Base-by-base conservation (phyloP, 2,113 vertebrate species). In the Podocnemis expansa region DNA sequence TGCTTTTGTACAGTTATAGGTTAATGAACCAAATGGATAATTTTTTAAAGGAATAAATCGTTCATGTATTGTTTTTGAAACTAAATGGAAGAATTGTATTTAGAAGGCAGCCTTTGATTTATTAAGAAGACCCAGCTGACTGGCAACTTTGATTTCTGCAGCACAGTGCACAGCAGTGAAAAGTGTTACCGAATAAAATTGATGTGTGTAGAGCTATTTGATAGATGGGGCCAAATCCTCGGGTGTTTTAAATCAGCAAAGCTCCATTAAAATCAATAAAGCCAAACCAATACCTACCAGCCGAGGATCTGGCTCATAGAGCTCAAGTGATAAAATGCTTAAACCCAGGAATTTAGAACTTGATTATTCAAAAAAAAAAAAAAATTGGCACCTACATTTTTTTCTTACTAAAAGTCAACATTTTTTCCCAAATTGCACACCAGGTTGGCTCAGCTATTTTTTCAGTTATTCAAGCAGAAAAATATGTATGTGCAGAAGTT, bases 11-110 rank as follows among this genome's bases (percentile, higher is more conserved):
- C 1, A 8, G 97, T 95, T 97, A 97, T 96, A 98, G 97, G 97
- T 98, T 98, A 98, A 98, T 98, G 97, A 98, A 97, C 95, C 97
- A 97, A 95, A 96, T 93, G 93, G 96, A 97, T 89, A 89, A 89
- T 96, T 97, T 97, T 97, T 92, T 89, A 96, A 92, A 80, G 84
- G 85, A 97, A 89, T 95, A 97, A 97, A 97, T 96, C 85, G 94
- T 85, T 97, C 95, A 88, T 96, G 95, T 96, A 96, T 98, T 97
- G 96, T 96, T 98, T 97, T 96, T 96, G 43, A 96, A 95, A 93
- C 89, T 67, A 89, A 97, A 84, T 94, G 13, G 49, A 89, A 96
- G 89, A 93, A 93, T 51, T 91, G 21, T 96, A 75, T 97, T 95
- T 94, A 92, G 92, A 93, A 88, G 55, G 60, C 43, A 41, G 95